A percentile compares a stretch with the other conserved stretches of the same genome.
Conservation (phyloP, 2,888 invertebrate genomes). For the Kuschelorhynchus macadamiae region DNA sequence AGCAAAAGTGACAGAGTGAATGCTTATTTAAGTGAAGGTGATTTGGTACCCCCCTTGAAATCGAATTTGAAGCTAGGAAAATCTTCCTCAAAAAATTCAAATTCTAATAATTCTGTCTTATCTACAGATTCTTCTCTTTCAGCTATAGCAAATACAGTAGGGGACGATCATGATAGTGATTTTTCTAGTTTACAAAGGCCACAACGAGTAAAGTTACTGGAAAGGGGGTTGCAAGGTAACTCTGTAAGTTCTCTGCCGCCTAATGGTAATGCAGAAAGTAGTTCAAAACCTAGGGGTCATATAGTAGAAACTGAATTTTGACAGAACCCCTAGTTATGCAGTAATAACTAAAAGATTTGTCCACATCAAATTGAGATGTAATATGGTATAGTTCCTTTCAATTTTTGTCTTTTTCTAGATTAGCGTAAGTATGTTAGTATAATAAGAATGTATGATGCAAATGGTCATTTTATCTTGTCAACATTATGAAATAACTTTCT, state of each 20-base stretch:
- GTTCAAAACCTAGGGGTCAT: not conserved
- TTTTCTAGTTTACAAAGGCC: constrained; percentile 36
- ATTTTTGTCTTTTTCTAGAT: too few relatives aligned
- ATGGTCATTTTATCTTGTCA: too few relatives aligned
- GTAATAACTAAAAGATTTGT: too few relatives aligned
- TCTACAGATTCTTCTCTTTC: constrained; percentile 53
- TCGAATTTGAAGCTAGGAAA: constrained; percentile 32
- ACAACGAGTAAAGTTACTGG: constrained; percentile 25
- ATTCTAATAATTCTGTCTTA: constrained; percentile 49
- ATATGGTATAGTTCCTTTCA: too few relatives aligned
- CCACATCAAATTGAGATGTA: too few relatives aligned
- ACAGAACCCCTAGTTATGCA: too few relatives aligned
- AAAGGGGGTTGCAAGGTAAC: constrained; percentile 8
- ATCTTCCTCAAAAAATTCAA: constrained; percentile 47
- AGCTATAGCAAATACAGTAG: constrained; percentile 56
- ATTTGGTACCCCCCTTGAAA: constrained; percentile 50
- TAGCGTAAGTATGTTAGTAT: too few relatives aligned
- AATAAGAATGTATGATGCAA: too few relatives aligned
- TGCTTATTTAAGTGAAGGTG: constrained; percentile 52
- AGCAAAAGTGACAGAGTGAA: constrained; percentile 50
- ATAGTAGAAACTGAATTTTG: constrained; percentile 41
- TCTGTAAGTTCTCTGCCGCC: not conserved
- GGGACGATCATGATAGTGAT: constrained; percentile 59
- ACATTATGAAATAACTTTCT: too few relatives aligned
- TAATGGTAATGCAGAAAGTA: not conserved